Percentiles rank a stretch among this genome's conserved stretches.
Conservation (phyloP, 2,113 vertebrate genomes). For the Catharus minimus region DNA sequence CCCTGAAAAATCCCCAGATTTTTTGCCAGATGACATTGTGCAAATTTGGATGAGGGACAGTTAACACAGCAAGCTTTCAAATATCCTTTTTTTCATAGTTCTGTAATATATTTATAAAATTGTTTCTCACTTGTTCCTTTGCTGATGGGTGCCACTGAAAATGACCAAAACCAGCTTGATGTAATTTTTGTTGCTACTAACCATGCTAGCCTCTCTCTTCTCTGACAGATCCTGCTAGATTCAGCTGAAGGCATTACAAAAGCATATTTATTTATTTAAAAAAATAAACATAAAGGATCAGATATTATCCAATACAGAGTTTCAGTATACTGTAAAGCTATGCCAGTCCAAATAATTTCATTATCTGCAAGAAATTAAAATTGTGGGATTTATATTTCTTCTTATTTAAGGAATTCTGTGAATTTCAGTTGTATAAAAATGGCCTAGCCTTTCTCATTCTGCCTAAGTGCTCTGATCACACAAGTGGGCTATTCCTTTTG, state of each 20-base stretch:
- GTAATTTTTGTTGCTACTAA: neutral
- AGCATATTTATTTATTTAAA: neutral
- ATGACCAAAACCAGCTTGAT: neutral
- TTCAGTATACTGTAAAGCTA: neutral
- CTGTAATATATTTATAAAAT: constrained; percentile 43
- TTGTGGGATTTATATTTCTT: neutral
- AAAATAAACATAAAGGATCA: neutral
- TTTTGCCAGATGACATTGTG: neutral
- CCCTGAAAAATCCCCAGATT: neutral
- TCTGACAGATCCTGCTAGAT: neutral
- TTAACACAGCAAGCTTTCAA: constrained; percentile 21
- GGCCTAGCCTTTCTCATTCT: neutral
- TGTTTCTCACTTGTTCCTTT: constrained; percentile 27
- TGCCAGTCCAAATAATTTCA: neutral
- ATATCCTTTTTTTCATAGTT: constrained; percentile 33
- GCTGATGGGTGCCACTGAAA: neutral
- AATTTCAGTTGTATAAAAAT: neutral
- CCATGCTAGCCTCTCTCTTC: neutral
- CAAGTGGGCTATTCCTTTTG: neutral
- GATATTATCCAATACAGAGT: neutral
- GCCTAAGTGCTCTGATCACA: neutral
- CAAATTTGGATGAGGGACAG: constrained; percentile 48
- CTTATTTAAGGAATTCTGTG: neutral
- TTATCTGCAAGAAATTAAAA: neutral
- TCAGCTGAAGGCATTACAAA: neutral